Percentiles rank a stretch among this genome's conserved stretches.
phyloP scores from a whole-genome alignment of 2,113 vertebrate genomes.

The Neotoma lepida region DNA sequence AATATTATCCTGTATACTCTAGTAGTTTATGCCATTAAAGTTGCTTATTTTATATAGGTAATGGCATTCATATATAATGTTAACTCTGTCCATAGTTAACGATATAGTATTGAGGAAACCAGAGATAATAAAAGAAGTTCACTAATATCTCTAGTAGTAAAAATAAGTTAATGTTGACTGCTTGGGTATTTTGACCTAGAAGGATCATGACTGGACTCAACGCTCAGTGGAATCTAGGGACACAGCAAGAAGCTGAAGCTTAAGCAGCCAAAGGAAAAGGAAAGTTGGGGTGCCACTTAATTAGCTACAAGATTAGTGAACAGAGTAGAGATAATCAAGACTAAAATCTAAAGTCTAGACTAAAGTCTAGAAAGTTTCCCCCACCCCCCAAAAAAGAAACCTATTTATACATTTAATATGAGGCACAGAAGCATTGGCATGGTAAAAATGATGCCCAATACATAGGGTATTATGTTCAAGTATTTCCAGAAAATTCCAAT shows the following conservation, averaged over 20 bases:
- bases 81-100: not conserved
- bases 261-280: not conserved
- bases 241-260: too few species aligned
- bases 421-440: not conserved
- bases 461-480: not conserved
- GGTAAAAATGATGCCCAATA: not conserved
- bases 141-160: not conserved
- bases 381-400: not conserved
- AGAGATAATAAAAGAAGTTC: not conserved
- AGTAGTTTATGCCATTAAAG: not conserved
- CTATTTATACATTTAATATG: not conserved
- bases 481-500: slow-evolving; percentile 14
- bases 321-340: not conserved
- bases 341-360: too few species aligned
- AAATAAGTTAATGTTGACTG: not conserved
- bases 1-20: not conserved
- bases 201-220: not conserved
- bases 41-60: not conserved
- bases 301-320: not conserved
- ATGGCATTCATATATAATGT: not conserved
- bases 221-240: not conserved
- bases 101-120: not conserved
- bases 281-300: not conserved
- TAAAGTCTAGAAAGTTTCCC: not conserved
- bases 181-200: not conserved